Evolutionary conservation across 2,888 invertebrate species (phyloP).

Genomic region (Eilema griseolum): DNA sequence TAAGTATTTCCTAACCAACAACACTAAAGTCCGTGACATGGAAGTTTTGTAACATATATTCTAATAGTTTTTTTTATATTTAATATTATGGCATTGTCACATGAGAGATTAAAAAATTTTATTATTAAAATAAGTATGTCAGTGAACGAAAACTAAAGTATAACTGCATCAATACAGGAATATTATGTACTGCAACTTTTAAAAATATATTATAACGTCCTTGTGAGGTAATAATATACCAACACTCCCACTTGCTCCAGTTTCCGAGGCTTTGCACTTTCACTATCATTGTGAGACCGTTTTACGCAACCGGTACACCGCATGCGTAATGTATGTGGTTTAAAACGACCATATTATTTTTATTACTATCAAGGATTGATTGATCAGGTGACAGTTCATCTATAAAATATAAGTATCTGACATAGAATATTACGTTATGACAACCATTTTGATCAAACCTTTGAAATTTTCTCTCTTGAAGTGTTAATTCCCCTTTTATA

Average conservation of each 20-base stretch:
- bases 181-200: constrained; percentile 42
- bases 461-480: no score
- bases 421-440: background rate
- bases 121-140: background rate
- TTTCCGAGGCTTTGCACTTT: constrained; percentile 76
- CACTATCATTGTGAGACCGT: constrained; percentile 79
- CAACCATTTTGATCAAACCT: no score
- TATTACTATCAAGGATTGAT: constrained; percentile 12
- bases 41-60: background rate
- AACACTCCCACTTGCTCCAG: constrained; percentile 79
- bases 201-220: constrained; percentile 73
- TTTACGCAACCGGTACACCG: constrained; percentile 70
- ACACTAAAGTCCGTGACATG: background rate
- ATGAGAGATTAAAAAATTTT: background rate
- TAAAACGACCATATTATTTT: constrained; percentile 13
- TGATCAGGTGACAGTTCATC: background rate
- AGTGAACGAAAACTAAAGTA: constrained; percentile 19
- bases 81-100: no score
- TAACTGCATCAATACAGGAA: constrained; percentile 35
- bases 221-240: constrained; percentile 77
- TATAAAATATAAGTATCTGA: background rate
- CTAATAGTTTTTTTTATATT: no score
- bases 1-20: background rate
- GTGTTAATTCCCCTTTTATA: background rate
- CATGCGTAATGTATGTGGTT: constrained; percentile 52